Percentiles rank a stretch among this genome's conserved stretches.
Evolutionary conservation across 2,888 invertebrate genomes (phyloP).

Genomic region (Machimus rusticus): DNA sequence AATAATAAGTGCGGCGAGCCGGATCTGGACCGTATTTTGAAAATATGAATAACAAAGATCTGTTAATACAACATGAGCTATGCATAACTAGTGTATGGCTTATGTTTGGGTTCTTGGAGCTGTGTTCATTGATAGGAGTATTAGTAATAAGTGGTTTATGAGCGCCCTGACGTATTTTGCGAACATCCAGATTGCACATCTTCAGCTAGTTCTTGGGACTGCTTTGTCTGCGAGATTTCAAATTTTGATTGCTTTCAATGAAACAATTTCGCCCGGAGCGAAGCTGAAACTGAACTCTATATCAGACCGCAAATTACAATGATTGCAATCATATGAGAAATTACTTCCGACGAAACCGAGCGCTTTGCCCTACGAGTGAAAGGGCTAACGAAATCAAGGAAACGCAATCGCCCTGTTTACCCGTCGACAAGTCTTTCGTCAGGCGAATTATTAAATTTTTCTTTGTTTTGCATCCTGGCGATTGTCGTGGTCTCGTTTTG

Average conservation of each 20-base stretch:
- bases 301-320: not conserved
- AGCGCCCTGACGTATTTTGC: not conserved
- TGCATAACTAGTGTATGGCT: no score
- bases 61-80: not conserved
- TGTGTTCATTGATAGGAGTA: not conserved
- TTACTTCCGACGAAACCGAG: not conserved
- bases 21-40: no score
- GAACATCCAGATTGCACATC: not conserved
- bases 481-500: not conserved
- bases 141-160: not conserved
- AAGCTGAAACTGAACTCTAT: not conserved
- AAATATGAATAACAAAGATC: no score
- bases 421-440: not conserved
- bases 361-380: not conserved
- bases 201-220: not conserved
- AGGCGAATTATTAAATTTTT: not conserved
- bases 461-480: not conserved
- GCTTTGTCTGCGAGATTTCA: not conserved
- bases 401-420: not conserved
- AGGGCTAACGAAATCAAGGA: not conserved
- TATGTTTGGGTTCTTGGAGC: not conserved
- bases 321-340: not conserved
- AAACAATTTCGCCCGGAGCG: not conserved
- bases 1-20: no score
- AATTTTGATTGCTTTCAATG: not conserved